These are phyloP conservation scores for Zosterops pallidus DNA, from an alignment of 2,113 vertebrate species.

Conservation along the genomic window DNA sequence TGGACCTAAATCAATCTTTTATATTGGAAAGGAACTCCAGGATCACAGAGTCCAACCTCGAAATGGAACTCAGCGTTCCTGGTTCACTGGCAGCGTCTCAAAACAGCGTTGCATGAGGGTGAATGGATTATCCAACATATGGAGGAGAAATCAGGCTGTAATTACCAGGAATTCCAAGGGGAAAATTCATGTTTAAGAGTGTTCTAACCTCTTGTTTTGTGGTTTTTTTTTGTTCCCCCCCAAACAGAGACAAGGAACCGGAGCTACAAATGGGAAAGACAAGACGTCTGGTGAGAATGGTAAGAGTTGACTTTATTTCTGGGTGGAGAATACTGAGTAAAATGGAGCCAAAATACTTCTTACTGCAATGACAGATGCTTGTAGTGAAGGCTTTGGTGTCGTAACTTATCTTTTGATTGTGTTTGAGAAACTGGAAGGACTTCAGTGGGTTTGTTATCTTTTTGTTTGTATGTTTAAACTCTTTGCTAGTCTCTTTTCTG, in stretches of 20 bases:
- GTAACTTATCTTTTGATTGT: neutral
- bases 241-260: slow-evolving; percentile 88
- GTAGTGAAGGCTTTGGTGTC: neutral
- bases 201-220: neutral
- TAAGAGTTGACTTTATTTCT: slow-evolving; percentile 64
- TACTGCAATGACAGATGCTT: neutral
- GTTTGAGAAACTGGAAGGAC: neutral
- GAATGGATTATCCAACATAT: neutral
- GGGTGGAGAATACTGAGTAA: neutral
- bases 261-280: slow-evolving; percentile 86
- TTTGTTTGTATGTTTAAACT: neutral
- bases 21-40: neutral
- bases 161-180: neutral
- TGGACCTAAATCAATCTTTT: neutral
- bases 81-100: neutral
- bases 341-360: neutral
- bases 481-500: neutral
- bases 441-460: neutral
- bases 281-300: slow-evolving; percentile 89
- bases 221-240: neutral
- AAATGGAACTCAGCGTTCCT: neutral
- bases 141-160: neutral
- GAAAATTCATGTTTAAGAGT: neutral
- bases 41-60: neutral
- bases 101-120: neutral